Percentiles rank a stretch among this genome's conserved stretches.
phyloP scores from a whole-genome alignment of 2,113 vertebrate species.

The Podilymbus podiceps region DNA sequence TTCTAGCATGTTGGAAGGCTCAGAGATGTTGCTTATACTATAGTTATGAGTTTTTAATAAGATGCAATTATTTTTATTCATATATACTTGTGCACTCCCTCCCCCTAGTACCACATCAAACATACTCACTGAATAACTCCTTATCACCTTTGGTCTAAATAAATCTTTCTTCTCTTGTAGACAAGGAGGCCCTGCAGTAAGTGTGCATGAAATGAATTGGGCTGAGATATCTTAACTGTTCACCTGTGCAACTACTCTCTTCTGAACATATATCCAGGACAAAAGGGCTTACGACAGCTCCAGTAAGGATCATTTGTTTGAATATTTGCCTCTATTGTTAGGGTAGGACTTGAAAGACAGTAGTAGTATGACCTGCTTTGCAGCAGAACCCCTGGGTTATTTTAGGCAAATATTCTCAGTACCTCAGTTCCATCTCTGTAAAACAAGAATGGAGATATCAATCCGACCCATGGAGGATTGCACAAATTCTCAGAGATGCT shows the following conservation, averaged over 20 bases:
- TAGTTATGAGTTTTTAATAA: neutral
- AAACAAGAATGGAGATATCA: neutral
- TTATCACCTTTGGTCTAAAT: neutral
- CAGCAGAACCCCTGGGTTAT: neutral
- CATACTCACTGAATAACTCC: neutral
- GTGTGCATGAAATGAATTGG: neutral
- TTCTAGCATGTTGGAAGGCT: neutral
- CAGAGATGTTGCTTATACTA: neutral
- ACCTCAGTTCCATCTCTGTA: neutral
- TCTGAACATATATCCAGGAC: neutral
- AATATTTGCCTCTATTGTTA: neutral
- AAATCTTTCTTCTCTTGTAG: neutral
- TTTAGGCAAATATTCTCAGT: neutral
- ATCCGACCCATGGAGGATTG: rapidly evolving
- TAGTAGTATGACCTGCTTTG: neutral
- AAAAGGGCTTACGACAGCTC: neutral
- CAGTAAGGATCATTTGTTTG: neutral
- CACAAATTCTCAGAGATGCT: neutral
- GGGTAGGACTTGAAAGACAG: neutral
- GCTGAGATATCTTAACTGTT: neutral
- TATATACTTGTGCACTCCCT: neutral
- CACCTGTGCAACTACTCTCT: neutral
- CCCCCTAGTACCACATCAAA: neutral
- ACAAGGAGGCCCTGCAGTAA: neutral
- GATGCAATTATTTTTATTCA: neutral